These are phyloP conservation scores for Sinonovacula constricta DNA, from an alignment of 1,140 invertebrate genomes.

Conservation along the genomic window DNA sequence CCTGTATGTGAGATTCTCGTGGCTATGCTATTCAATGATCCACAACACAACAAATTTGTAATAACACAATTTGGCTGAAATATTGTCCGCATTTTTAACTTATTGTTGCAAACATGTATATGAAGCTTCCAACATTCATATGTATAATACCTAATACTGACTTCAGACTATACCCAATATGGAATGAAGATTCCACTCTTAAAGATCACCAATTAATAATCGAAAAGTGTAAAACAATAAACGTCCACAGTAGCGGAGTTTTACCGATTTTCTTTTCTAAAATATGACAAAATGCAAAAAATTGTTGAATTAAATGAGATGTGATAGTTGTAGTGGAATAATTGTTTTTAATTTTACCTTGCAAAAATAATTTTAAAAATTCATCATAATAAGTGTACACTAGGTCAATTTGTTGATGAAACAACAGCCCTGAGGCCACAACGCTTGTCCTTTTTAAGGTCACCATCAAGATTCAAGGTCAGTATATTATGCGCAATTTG, in stretches of 20 bases:
- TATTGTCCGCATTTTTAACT: constrained; percentile 17
- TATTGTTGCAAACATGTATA: constrained; percentile 12
- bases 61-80: constrained; percentile 18
- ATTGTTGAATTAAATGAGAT: neutral
- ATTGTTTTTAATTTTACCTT: too few relatives aligned
- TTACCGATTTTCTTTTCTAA: constrained; percentile 10
- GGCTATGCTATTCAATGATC: constrained; percentile 14
- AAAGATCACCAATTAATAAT: constrained; percentile 20
- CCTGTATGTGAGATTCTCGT: constrained; percentile 6
- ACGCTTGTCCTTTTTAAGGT: constrained; percentile 1
- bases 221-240: constrained; percentile 14
- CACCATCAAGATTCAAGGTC: neutral
- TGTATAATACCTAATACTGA: constrained; percentile 23
- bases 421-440: neutral
- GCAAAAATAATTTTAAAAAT: too few relatives aligned
- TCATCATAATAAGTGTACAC: too few relatives aligned
- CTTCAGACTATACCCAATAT: constrained; percentile 12
- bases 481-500: neutral
- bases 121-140: constrained; percentile 19
- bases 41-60: constrained; percentile 9
- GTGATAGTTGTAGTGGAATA: constrained; percentile 5
- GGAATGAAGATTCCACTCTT: constrained; percentile 17
- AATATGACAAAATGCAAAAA: too few relatives aligned
- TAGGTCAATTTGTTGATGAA: neutral
- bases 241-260: constrained; percentile 13